Conservation (phyloP, 2,888 invertebrate species). For the Euphydryas editha region DNA sequence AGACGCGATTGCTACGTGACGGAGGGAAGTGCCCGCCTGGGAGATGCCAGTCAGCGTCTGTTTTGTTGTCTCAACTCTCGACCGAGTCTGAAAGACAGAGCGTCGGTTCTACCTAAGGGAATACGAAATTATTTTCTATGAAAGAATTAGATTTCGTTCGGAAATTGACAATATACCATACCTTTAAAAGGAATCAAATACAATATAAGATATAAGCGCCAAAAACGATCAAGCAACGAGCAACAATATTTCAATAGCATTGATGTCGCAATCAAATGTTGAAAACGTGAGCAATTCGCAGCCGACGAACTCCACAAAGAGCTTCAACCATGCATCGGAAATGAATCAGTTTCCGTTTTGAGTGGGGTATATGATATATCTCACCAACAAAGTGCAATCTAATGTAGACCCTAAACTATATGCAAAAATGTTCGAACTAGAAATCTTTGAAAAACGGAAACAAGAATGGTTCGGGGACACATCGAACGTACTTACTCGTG, state of each 20-base stretch:
- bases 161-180: background rate
- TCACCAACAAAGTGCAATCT: conserved; percentile 54
- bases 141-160: conserved; percentile 31
- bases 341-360: conserved; percentile 82
- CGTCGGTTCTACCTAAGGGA: conserved; percentile 41
- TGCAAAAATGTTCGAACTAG: conserved; percentile 56
- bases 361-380: conserved; percentile 76
- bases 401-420: conserved; percentile 59
- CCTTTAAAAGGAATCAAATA: conserved; percentile 31
- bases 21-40: conserved; percentile 69
- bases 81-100: conserved; percentile 46
- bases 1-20: conserved; percentile 73
- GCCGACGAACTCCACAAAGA: conserved; percentile 79
- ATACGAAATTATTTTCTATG: conserved; percentile 45
- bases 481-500: conserved; percentile 56
- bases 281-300: conserved; percentile 79
- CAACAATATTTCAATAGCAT: conserved; percentile 59
- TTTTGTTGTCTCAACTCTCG: conserved; percentile 68
- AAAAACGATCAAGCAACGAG: conserved; percentile 32
- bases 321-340: conserved; percentile 81
- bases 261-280: conserved; percentile 80
- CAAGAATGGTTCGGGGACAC: conserved; percentile 57
- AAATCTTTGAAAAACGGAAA: conserved; percentile 55
- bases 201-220: conserved; percentile 24
- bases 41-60: conserved; percentile 79